Base-by-base conservation (phyloP, 2,888 invertebrate species). In the Zygothrica quintamaculata region DNA sequence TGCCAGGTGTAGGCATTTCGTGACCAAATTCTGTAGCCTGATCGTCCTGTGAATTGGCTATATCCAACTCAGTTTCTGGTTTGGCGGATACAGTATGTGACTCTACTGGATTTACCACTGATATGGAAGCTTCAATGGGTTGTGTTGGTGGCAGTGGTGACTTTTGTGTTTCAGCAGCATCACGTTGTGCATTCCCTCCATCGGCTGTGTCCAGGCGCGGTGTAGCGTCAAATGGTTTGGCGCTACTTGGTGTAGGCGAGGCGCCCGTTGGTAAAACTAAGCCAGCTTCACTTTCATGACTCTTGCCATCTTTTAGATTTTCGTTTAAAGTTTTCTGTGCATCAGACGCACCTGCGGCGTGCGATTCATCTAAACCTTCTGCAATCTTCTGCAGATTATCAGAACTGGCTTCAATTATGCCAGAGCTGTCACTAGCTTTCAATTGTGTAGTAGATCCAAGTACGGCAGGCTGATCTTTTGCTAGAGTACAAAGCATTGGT, bases 11-110 rank as follows among this genome's bases (percentile, higher is more conserved):
- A 1, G 71, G 52, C 25, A 59, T 62, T 6, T 62, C 60, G 29
- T 64, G 77, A 0, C 57, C 61, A 39, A 60, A 18, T 42, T 60
- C 65, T 7, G 3, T 60, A 8, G 53, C 48, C 3, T 13, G 60
- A 43, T 56, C 66, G 56, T 78, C 88, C 73, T 90, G 89, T 58
- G 88, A 82, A 81, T 94, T 93, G 6, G 93, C 93, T 89, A 93
- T 93, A 77, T 93, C 93, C 61, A 93, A 92, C 82, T 94, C 94
- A 11, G 93, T 92, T 65, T 94, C 93, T 36, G 93, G 92, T 59
- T 93, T 93, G 12, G 92, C 93, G 78, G 92, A 92, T 29, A 93
- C 92, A 79, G 89, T 84, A 82, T 88, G 88, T 71, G 31, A 87
- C 13, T 58, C 74, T n/a, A 51, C 43, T 1, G 77, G 60, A 62